Evolutionary conservation across 1,140 invertebrate species (phyloP), one percentile per base, ranked within the genome.

Genomic region (Drosophila mojavensis): DNA sequence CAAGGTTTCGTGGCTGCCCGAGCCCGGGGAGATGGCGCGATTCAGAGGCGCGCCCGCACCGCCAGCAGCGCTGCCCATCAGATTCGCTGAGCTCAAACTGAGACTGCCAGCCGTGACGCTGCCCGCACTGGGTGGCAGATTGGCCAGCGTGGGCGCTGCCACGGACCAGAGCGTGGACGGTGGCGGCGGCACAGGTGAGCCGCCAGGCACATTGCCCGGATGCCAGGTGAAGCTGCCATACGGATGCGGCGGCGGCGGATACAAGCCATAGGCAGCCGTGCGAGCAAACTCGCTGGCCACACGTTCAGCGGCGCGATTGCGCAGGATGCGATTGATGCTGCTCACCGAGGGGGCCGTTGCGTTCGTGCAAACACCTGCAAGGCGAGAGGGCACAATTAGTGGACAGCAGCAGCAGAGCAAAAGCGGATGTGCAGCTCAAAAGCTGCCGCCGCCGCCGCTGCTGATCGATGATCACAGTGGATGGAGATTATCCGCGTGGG

Each of bases 241-340:
- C 0, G 95, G 95, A 91, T 95, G 94, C 26, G 85, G 84, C 5
- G 80, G 84, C 0, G 95, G 95, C n/a, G 95, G 95, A 93, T 98
- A 98, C 1, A 98, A 93, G 0, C 97, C 97, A 91, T 98, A 98
- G 17, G 97, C 97, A 1, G 97, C 97, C 0, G 97, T 97, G 13
- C 97, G 93, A 0, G 97, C 97, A 89, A 98, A 98, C 92, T 98
- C 97, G 5, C 96, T 97, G 0, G 97, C 97, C 0, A 97, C 97
- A 47, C 97, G 93, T 91, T 98, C 97, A 0, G 97, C 97, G 0
- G 97, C 97, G 15, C 97, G 94, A 91, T 98, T 98, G 66, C 97
- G 93, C 53, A 98, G 93, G 79, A 98, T 98, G 77, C 97, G 94
- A 93, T 98, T 98, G 88, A 98, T 98, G 75, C 97, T 98, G 78